Conservation (phyloP, 2,888 invertebrate species). For the Adelognathus sp. region DNA sequence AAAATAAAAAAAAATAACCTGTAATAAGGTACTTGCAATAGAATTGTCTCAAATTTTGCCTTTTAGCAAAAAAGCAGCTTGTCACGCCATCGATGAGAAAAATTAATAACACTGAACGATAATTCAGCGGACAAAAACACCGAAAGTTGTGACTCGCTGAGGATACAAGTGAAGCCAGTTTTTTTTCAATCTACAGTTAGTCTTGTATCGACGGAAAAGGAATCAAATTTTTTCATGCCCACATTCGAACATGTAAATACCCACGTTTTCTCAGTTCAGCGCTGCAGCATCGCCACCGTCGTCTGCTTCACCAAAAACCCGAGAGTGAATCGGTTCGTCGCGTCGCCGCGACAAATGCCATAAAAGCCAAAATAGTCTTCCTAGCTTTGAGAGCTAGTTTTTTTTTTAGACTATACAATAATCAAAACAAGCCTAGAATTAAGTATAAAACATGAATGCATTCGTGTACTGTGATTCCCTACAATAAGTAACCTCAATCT, state of each 20-base stretch:
- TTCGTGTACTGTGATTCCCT: conserved; percentile 18
- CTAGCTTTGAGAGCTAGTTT: not conserved
- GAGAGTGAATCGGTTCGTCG: not conserved
- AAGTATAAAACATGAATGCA: not conserved
- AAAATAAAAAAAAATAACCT: no score
- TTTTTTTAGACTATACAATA: conserved; percentile 1
- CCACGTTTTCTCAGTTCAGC: not conserved
- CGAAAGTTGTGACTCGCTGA: not conserved
- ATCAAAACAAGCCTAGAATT: not conserved
- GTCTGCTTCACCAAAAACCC: not conserved
- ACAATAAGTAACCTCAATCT: not conserved
- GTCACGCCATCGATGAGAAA: conserved; percentile 14
- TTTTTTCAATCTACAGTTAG: not conserved
- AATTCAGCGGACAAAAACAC: not conserved
- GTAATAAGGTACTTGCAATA: no score
- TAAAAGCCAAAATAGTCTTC: not conserved
- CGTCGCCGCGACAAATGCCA: not conserved
- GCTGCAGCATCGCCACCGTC: not conserved
- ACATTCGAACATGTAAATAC: not conserved
- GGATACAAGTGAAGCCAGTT: not conserved
- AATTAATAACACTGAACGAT: not conserved
- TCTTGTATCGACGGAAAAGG: not conserved
- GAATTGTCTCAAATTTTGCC: no score
- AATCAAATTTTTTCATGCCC: not conserved
- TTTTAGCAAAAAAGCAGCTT: not conserved